Conservation (phyloP, 2,888 invertebrate genomes). For the Microctonus brassicae region DNA sequence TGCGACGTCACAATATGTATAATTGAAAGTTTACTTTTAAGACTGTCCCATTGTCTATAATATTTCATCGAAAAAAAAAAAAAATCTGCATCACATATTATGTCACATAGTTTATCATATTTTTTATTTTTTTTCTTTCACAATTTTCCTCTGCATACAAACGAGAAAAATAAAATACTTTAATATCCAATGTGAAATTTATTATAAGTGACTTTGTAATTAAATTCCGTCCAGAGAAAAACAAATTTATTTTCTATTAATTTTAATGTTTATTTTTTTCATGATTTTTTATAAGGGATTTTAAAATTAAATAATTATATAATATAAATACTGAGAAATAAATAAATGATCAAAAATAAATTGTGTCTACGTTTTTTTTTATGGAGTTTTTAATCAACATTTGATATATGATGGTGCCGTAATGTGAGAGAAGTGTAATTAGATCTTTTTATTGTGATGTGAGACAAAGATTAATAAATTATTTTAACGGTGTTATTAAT, state of each 20-base stretch:
- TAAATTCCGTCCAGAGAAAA: neutral
- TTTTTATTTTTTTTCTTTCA: neutral
- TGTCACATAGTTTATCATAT: neutral
- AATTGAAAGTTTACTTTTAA: neutral
- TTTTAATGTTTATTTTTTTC: neutral
- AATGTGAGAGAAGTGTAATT: neutral
- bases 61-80: neutral
- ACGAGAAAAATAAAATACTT: neutral
- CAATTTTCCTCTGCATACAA: neutral
- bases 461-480: neutral
- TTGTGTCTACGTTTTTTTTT: neutral
- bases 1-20: neutral
- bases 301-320: neutral
- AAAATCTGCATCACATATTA: neutral
- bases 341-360: neutral
- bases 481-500: neutral
- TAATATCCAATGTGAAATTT: no score
- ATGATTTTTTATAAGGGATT: neutral
- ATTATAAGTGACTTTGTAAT: conserved; percentile 6
- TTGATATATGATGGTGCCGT: neutral
- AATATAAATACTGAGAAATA: neutral
- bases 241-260: neutral
- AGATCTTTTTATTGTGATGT: neutral
- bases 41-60: conserved; percentile 8
- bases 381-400: neutral